Conservation (phyloP, 2,113 vertebrate species). For the Raja brachyura region DNA sequence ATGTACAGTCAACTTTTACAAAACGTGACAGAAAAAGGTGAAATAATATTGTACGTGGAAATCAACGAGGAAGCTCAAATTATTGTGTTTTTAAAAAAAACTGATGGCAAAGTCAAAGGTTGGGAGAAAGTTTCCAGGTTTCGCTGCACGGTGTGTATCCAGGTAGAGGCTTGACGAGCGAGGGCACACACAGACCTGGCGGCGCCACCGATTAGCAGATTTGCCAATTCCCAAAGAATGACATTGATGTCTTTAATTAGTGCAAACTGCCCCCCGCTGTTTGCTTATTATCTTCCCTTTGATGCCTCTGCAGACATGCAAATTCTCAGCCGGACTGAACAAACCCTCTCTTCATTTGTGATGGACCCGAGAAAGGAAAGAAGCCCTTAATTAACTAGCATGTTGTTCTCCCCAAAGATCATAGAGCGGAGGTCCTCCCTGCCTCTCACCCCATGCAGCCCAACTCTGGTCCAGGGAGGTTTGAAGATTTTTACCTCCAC, state of each 20-base stretch:
- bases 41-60: not conserved
- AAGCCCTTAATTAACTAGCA: not conserved
- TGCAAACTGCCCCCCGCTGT: conserved; percentile 4
- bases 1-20: not conserved
- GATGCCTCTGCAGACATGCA: conserved; percentile 36
- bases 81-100: not conserved
- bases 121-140: not conserved
- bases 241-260: conserved; percentile 35
- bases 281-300: conserved; percentile 33
- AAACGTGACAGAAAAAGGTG: not conserved
- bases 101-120: not conserved
- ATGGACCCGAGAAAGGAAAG: conserved; percentile 14
- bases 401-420: not conserved
- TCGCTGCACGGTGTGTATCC: not conserved
- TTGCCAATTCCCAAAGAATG: not conserved
- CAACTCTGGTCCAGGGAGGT: not conserved
- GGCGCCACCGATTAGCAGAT: conserved; percentile 29
- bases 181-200: conserved; percentile 12
- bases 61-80: not conserved
- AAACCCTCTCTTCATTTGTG: conserved; percentile 28
- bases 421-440: too few species aligned
- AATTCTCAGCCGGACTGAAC: conserved; percentile 20
- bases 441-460: not conserved
- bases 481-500: not conserved
- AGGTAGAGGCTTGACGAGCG: not conserved